Base-by-base conservation (phyloP, 2,888 invertebrate species). In the Emesis furor region DNA sequence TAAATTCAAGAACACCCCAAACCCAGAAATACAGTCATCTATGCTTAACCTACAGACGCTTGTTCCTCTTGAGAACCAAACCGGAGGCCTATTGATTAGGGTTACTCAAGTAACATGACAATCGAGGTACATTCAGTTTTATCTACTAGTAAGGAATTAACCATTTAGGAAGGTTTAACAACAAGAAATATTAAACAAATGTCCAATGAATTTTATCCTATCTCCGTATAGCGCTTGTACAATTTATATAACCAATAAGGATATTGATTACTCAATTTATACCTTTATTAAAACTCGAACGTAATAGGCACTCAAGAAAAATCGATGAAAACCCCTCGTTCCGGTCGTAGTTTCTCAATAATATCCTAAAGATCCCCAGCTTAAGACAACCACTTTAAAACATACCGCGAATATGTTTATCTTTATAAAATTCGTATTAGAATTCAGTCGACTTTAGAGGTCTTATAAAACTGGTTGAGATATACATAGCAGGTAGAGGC, bases 251-350 rank as follows among this genome's bases (percentile, higher is more conserved):
- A 51, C 51, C 51, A 51, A n/a, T 51, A 83, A 82, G 95, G 96
- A 96, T 96, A 96, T 95, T 95, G 95, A 96, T 94, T 92, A 92
- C 91, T 95, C 95, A 93, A 95, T 96, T 96, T 95, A 92, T 94
- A 95, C 95, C 96, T 96, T 95, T 94, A 89, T 95, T 95, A 95
- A 95, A 94, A 94, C 92, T 51, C 93, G 93, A 94, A 7, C 51
- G 51, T 51, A 51, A 51, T 51, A 51, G 93, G 92, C 94, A 93
- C 90, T 94, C 92, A 91, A 89, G 91, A 93, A 89, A 93, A 92
- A 96, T 96, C 95, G 96, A 96, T 95, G 93, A 94, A 88, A 92
- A 89, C 93, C 95, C 95, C 93, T 93, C 90, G 95, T 95, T 96
- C 96, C 96, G 96, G 95, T 95, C 94, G 93, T 91, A 92, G 93